Evolutionary conservation across 2,888 invertebrate species (phyloP), one percentile per base, ranked within the genome.

Genomic region (Disparrhopalites patrizii): DNA sequence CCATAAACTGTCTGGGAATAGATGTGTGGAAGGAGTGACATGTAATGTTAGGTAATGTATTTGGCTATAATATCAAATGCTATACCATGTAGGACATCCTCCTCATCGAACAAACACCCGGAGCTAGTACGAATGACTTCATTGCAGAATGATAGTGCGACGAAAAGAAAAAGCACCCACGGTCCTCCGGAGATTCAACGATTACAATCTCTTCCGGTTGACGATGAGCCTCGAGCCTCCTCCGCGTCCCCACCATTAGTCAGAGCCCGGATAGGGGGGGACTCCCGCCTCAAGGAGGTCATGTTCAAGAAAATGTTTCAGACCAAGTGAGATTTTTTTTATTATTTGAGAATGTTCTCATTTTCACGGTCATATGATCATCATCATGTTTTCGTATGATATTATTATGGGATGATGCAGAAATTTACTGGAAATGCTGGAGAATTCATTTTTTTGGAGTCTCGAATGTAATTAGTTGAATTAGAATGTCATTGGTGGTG

Each of bases 111-210:
- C 52, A 70, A 69, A 33, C 73, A 73, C 30, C 62, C 68, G 23
- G 68, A 68, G 31, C 68, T 75, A 7, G 62, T 67, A 23, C 55
- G 75, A 38, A 75, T 75, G 73, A 72, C 71, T 30, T 72, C 72
- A 5, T 65, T 75, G 4, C 75, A 75, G 52, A 68, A 70, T 10
- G 72, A 73, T 31, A 50, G 61, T 10, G 54, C 67, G 10, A 54
- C 58, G 18, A 68, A 63, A 36, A 67, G 18, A 30, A 61, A 62
- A 30, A 70, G 69, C 30, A 68, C 69, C 15, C 60, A 67, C 8
- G 23, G 55, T 1, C 52, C 52, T 1, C 69, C 67, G 40, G 70
- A 70, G 25, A 65, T 73, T n/a, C 69, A 69, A 38, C 47, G 75
- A 40, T 52, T 74, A 3, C 73, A 73, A 38, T 71, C 71, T n/a